phyloP scores from a whole-genome alignment of 2,888 invertebrate genomes.

The Xanthia icteritia region DNA sequence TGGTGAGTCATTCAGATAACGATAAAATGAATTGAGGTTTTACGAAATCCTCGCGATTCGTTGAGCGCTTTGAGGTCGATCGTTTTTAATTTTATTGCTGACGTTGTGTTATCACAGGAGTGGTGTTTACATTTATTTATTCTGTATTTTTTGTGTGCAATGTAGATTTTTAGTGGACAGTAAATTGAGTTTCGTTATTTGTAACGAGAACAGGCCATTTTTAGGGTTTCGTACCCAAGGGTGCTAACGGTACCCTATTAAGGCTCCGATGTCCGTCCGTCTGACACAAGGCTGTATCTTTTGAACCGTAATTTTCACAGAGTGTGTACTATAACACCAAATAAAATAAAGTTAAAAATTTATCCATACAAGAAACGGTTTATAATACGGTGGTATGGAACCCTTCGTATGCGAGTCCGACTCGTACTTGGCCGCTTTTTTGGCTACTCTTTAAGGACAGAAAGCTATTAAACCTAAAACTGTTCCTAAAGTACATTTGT shows the following conservation, averaged over 20 bases:
- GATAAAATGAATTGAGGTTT: slow-evolving; percentile 61
- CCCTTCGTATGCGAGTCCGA: background rate
- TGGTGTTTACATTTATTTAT: slow-evolving; percentile 38
- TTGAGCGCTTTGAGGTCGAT: slow-evolving; percentile 50
- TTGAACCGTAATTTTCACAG: background rate
- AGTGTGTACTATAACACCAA: background rate
- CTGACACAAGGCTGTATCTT: background rate
- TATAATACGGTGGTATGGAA: background rate
- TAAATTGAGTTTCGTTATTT: slow-evolving; percentile 22
- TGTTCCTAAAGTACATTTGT: background rate
- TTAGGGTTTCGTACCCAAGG: background rate
- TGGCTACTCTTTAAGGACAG: background rate
- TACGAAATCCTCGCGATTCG: slow-evolving; percentile 48
- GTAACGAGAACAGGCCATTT: background rate
- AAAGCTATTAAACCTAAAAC: slow-evolving; percentile 13
- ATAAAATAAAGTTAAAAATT: background rate
- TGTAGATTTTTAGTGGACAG: slow-evolving; percentile 15
- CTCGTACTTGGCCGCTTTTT: background rate
- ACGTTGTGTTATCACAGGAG: slow-evolving; percentile 40
- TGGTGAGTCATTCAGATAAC: slow-evolving; percentile 62
- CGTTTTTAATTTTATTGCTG: slow-evolving; percentile 55
- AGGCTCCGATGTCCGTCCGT: background rate
- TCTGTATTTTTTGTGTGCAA: slow-evolving; percentile 20
- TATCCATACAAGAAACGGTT: background rate
- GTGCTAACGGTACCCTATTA: background rate